These are phyloP conservation scores for Pempheris klunzingeri DNA, from an alignment of 2,797 vertebrate species.

Conservation along the genomic window DNA sequence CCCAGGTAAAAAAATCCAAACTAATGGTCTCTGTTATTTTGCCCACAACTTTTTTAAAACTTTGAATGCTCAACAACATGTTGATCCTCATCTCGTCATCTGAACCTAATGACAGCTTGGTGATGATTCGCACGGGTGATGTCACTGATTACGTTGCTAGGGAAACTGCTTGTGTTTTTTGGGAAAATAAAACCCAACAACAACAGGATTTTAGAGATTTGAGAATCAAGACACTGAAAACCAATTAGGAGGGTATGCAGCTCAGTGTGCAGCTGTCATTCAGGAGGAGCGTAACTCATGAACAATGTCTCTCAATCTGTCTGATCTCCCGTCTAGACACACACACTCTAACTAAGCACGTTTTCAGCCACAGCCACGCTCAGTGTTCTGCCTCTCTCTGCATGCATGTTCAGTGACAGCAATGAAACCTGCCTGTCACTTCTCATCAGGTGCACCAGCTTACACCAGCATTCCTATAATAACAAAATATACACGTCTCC, in stretches of 20 bases:
- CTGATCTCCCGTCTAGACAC: slow-evolving; percentile 30
- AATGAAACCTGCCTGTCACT: slow-evolving; percentile 24
- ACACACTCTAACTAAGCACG: not conserved
- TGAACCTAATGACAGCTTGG: not conserved
- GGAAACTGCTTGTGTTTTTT: slow-evolving; percentile 22
- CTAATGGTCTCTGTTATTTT: slow-evolving; percentile 6
- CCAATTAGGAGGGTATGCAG: slow-evolving; percentile 46
- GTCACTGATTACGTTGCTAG: slow-evolving; percentile 20
- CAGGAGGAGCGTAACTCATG: slow-evolving; percentile 28
- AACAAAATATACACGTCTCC: not conserved
- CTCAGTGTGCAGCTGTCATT: slow-evolving; percentile 52
- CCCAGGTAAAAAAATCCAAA: too few relatives aligned
- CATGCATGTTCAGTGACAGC: slow-evolving; percentile 6
- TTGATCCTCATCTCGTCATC: not conserved
- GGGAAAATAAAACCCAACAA: not conserved
- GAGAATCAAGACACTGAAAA: slow-evolving; percentile 36
- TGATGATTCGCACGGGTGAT: not conserved
- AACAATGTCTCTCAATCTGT: slow-evolving; percentile 16
- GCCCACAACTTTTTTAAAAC: not conserved
- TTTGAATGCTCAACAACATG: not conserved
- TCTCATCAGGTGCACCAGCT: not conserved
- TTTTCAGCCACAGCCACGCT: not conserved
- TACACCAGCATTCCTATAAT: not conserved
- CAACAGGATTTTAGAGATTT: slow-evolving; percentile 32
- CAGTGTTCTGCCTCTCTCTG: slow-evolving; percentile 3